Evolutionary conservation across 1,140 invertebrate species (phyloP), one percentile per base, ranked within the genome.

Genomic region (Drosophila repletoides): DNA sequence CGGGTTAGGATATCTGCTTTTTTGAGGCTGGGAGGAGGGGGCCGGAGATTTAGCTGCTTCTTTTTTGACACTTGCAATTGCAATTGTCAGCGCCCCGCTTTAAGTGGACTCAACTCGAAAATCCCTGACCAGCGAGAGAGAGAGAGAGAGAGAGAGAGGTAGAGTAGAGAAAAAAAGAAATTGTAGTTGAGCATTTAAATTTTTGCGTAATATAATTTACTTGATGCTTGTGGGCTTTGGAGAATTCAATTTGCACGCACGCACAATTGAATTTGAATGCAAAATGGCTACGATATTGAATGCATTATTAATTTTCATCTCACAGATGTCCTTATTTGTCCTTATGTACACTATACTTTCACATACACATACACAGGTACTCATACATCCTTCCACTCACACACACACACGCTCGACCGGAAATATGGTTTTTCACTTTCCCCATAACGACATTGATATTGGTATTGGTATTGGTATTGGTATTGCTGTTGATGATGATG

Each of bases 211-310:
- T 70, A 71, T 72, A 77, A 84, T 84, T 79, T 74, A 64, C 59
- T 75, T 75, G 64, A 79, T 84, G 80, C 79, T 75, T 55, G 60
- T 79, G 60, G 79, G 76, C 60, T 87, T 81, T 77, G 55, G 81
- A 66, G 76, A 81, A 87, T 87, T 87, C 66, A 87, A 87, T 87
- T 87, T 87, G 70, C 81, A 87, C 81, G 76, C 83, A 87, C 72
- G 56, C 63, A 67, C 76, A 86, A 86, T 81, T 87, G 83, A 87
- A 87, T 81, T 81, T 87, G 64, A 87, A 87, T 87, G 81, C 77
- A 69, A 81, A 80, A 55, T 75, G 59, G 68, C 76, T 65, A 45
- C 72, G 68, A 65, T 81, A 81, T 61, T 51, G 72, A 72, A 72
- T 81, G 72, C 68, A 81, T 81, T 76, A 81, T 81, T 81, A 76